phyloP scores from a whole-genome alignment of 2,888 invertebrate species.

The Netelia melanura region DNA sequence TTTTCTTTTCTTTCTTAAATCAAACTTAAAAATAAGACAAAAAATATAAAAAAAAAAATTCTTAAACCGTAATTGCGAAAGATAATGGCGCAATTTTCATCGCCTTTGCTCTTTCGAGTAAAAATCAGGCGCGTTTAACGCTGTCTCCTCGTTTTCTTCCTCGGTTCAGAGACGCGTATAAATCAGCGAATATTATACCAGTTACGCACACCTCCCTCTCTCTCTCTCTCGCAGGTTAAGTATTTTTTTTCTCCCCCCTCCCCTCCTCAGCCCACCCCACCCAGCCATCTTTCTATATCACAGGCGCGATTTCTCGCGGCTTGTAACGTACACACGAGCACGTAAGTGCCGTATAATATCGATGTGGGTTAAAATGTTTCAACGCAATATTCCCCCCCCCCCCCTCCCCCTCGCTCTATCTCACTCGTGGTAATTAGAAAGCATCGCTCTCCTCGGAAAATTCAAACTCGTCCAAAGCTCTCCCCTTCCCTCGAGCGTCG shows the following conservation, averaged over 20 bases:
- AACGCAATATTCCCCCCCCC: not conserved
- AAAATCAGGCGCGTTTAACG: not conserved
- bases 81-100: slow-evolving; percentile 48
- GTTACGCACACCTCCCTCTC: not conserved
- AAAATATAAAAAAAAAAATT: too few relatives aligned
- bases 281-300: not conserved
- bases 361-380: slow-evolving; percentile 48
- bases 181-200: slow-evolving; percentile 49
- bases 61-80: not conserved
- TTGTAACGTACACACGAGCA: too few relatives aligned
- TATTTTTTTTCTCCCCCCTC: too few relatives aligned
- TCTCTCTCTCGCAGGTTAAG: not conserved
- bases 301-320: not conserved
- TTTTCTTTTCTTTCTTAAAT: too few relatives aligned
- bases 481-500: not conserved
- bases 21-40: too few relatives aligned
- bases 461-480: slow-evolving; percentile 39
- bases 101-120: slow-evolving; percentile 17
- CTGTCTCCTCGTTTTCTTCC: slow-evolving; percentile 12
- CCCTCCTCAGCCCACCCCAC: not conserved
- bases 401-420: not conserved
- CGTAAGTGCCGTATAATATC: slow-evolving; percentile 26
- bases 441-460: slow-evolving; percentile 45
- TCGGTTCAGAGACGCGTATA: slow-evolving; percentile 36
- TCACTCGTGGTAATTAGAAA: slow-evolving; percentile 43